phyloP scores from a whole-genome alignment of 1,140 invertebrate species.

The Lucilia sericata region DNA sequence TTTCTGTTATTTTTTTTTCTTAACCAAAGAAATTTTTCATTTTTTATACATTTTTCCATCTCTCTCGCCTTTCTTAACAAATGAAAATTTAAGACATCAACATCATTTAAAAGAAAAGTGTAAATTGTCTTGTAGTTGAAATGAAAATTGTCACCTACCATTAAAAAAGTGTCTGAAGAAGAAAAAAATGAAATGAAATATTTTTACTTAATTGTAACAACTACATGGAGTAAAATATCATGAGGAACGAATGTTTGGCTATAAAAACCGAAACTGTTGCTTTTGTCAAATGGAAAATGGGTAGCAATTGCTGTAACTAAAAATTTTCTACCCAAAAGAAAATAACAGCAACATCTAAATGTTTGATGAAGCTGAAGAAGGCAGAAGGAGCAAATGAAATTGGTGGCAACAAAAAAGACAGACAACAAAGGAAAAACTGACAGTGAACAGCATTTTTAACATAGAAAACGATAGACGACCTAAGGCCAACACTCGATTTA shows the following conservation, averaged over 20 bases:
- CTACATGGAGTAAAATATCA: neutral
- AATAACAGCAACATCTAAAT: neutral
- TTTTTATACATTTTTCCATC: neutral
- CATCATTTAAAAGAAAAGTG: constrained; percentile 5
- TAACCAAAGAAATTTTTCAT: neutral
- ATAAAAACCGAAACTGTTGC: neutral
- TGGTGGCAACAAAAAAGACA: constrained; percentile 22
- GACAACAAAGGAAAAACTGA: constrained; percentile 40
- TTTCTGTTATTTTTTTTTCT: neutral
- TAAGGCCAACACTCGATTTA: neutral
- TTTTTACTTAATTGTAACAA: constrained; percentile 41
- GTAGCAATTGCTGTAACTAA: constrained; percentile 3
- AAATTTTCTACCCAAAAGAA: neutral
- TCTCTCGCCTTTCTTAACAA: neutral
- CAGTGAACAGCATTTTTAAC: constrained; percentile 29
- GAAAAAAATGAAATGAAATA: constrained; percentile 29
- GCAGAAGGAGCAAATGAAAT: neutral
- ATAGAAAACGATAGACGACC: constrained; percentile 9
- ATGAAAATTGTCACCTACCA: constrained; percentile 43
- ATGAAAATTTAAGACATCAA: constrained; percentile 1
- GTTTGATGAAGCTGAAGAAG: neutral
- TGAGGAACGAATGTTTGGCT: neutral
- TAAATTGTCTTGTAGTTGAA: constrained; percentile 28
- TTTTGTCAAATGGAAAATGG: constrained; percentile 1
- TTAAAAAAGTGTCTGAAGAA: constrained; percentile 28